A percentile compares a stretch with the other conserved stretches of the same genome.
Evolutionary conservation across 1,140 invertebrate genomes (phyloP).

Genomic region (Drosophila repletoides): DNA sequence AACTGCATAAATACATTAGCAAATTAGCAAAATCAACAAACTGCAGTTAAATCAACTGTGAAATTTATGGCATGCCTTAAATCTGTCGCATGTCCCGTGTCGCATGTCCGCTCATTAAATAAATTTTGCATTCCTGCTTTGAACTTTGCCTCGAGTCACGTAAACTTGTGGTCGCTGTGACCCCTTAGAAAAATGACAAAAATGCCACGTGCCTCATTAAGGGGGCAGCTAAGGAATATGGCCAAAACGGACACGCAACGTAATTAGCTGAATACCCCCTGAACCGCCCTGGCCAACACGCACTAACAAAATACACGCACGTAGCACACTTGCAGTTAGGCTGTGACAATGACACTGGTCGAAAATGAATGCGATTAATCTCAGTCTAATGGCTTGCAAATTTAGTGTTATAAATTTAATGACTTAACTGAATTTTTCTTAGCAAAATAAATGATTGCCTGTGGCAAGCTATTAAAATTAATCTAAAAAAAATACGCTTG

Average conservation of each 20-base stretch:
- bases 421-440: no score
- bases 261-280: slow-evolving; percentile 32
- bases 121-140: slow-evolving; percentile 70
- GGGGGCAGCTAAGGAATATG: slow-evolving; percentile 6
- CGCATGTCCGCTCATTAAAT: slow-evolving; percentile 51
- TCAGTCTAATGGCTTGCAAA: no score
- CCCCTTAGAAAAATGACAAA: slow-evolving; percentile 76
- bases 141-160: slow-evolving; percentile 52
- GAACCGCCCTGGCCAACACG: neutral
- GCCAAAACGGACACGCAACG: slow-evolving; percentile 5
- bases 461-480: no score
- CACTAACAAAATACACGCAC: neutral
- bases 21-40: slow-evolving; percentile 35
- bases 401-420: no score
- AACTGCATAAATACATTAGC: slow-evolving; percentile 60
- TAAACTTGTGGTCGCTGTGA: slow-evolving; percentile 56
- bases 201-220: slow-evolving; percentile 71
- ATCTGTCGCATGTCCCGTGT: neutral
- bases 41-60: slow-evolving; percentile 60
- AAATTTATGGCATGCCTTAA: slow-evolving; percentile 62
- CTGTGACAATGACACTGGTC: slow-evolving; percentile 7
- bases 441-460: no score
- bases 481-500: no score
- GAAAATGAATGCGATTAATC: no score
- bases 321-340: neutral